phyloP scores from a whole-genome alignment of 37 sponge, comb jelly and placozoan genomes.

The Hexactinellida sp. region DNA sequence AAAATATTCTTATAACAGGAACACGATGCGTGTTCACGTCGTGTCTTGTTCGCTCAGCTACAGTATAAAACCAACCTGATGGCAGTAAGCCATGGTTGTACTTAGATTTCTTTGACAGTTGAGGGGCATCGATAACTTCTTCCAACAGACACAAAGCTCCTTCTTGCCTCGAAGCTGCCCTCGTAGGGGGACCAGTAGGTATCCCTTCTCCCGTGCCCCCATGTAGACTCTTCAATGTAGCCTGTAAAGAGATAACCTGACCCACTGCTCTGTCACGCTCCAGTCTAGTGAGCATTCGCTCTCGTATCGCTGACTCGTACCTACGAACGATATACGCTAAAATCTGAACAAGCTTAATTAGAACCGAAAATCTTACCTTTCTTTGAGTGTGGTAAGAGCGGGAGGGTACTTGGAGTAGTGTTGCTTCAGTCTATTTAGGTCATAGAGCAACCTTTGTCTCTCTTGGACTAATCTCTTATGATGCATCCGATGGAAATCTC shows the following conservation, averaged over 20 bases:
- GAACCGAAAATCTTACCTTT: constrained; percentile 38
- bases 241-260: constrained; percentile 50
- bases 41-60: no score
- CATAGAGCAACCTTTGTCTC: constrained; percentile 55
- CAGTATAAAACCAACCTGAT: no score
- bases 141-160: no score
- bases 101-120: neutral
- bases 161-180: neutral
- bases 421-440: constrained; percentile 60
- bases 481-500: constrained; percentile 95
- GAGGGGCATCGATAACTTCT: neutral
- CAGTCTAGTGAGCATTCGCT: constrained; percentile 64
- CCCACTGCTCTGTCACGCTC: constrained; percentile 62
- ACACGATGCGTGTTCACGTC: no score
- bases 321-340: neutral
- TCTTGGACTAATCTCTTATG: constrained; percentile 78
- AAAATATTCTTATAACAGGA: no score
- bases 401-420: constrained; percentile 61
- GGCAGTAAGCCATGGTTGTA: no score
- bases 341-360: neutral
- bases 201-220: neutral
- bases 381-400: constrained; percentile 35
- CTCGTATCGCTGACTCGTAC: constrained; percentile 38
- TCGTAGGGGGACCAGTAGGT: neutral
- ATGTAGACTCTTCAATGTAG: constrained; percentile 47